Evolutionary conservation across 2,888 invertebrate species (phyloP).

Genomic region (Nephrocerus scutellatus): DNA sequence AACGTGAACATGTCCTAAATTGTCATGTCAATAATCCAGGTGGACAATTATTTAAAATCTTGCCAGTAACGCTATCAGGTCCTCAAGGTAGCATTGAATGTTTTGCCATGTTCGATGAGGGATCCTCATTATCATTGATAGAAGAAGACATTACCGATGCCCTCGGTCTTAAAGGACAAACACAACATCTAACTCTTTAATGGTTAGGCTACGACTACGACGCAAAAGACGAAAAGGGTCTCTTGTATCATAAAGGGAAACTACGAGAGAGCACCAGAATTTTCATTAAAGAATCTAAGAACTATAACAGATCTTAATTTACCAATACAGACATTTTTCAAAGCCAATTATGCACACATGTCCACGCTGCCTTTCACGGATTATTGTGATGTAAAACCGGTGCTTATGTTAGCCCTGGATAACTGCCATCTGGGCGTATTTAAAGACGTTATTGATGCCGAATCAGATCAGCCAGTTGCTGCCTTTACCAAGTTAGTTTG

Average conservation of each 20-base stretch:
- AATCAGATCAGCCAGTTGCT: background rate
- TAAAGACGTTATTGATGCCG: background rate
- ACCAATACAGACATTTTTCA: constrained; percentile 8
- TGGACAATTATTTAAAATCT: background rate
- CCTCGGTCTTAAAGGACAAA: constrained; percentile 10
- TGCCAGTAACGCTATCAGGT: background rate
- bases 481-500: constrained; percentile 13
- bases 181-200: constrained; percentile 8
- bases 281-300: constrained; percentile 10
- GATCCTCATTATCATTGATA: constrained; percentile 13
- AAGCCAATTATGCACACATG: background rate
- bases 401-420: constrained; percentile 6
- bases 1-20: background rate
- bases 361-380: constrained; percentile 3
- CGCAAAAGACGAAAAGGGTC: constrained; percentile 6
- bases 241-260: constrained; percentile 7
- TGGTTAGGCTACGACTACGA: constrained; percentile 10
- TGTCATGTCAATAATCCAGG: no score
- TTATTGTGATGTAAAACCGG: constrained; percentile 1
- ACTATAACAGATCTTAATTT: constrained; percentile 9
- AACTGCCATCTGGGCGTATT: constrained; percentile 2
- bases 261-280: constrained; percentile 1
- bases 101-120: constrained; percentile 14
- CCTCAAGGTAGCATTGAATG: background rate
- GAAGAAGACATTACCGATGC: constrained; percentile 6